phyloP scores from a whole-genome alignment of 2,888 invertebrate species.

The Nemoura dubitans region DNA sequence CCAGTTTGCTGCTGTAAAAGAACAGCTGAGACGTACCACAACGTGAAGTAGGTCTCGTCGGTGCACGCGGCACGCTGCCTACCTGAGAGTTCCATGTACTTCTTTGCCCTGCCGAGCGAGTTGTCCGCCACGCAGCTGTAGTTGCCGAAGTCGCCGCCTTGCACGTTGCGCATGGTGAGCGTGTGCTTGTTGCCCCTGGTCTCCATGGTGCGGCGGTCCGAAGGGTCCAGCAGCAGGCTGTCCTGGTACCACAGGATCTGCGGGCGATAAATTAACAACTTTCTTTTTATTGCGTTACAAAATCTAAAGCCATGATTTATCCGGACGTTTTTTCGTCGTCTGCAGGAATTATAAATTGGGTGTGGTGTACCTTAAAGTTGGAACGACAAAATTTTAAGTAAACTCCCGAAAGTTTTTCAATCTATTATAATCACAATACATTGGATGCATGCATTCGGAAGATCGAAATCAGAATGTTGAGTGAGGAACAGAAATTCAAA shows the following conservation, averaged over 20 bases:
- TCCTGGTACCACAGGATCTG: conserved; percentile 79
- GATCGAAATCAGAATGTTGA: conserved; percentile 15
- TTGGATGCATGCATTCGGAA: conserved; percentile 7
- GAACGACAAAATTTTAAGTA: background rate
- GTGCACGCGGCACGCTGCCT: conserved; percentile 44
- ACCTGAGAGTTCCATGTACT: conserved; percentile 75
- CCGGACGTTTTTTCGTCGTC: background rate
- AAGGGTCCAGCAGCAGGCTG: conserved; percentile 71
- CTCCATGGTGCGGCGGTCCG: conserved; percentile 76
- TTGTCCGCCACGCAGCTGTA: conserved; percentile 78
- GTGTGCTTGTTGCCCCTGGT: conserved; percentile 75
- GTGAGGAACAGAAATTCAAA: conserved; percentile 31
- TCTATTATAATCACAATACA: conserved; percentile 12
- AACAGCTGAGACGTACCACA: too few relatives aligned
- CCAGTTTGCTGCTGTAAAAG: too few relatives aligned
- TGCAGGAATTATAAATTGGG: background rate
- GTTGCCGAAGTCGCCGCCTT: conserved; percentile 76
- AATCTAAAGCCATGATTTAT: background rate
- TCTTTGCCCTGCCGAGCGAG: conserved; percentile 72
- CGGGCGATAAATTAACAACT: conserved; percentile 50
- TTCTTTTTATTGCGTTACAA: background rate
- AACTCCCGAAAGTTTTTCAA: background rate
- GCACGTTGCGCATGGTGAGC: conserved; percentile 71
- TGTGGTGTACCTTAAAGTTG: background rate
- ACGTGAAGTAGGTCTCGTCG: too few relatives aligned